Base-by-base conservation (phyloP, 2,113 vertebrate species). In the Cichladusa arquata region DNA sequence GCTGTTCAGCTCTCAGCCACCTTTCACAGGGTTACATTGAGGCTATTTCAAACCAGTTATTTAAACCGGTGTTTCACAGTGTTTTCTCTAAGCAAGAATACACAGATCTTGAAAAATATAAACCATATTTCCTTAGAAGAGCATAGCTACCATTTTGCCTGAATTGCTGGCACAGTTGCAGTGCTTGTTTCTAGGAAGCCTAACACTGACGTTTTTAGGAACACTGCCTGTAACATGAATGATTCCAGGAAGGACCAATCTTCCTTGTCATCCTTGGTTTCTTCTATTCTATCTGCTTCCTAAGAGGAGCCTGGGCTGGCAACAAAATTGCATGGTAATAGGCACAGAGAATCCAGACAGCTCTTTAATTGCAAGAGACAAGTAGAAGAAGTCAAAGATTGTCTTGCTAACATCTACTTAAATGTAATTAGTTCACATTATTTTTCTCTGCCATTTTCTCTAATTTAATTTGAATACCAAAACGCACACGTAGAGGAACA, bases 401-500 rank as follows among this genome's bases (percentile, higher is more conserved):
- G 70, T 47, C 74, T 61, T 73, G 78, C 81, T 94, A 87, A 61
- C 71, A 10, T 94, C 93, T 95, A 92, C 87, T 90, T 95, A 95
- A 92, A 93, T 82, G 38, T 93, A 92, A 95, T 95, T 95, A 95
- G 71, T 77, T 80, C 73, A 45, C 24, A 85, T 95, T 80, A 82
- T 88, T 94, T 90, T 92, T 50, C 81, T 90, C 62, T 85, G 50
- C 70, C 44, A 73, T 96, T 91, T 97, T 92, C 62, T 88, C 62
- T 90, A 88, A 93, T 95, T 93, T 85, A 85, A 95, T 94, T 95
- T 95, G 78, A 95, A 94, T 96, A 88, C 66, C 65, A 91, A 95
- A 95, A 72, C 4, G 12, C 20, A 69, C 20, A 50, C 19, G 38
- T 44, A 76, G 71, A 86, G 62, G 50, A 95, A 88, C 54, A 91